Percentiles rank a stretch among this genome's conserved stretches.
Evolutionary conservation across 2,797 vertebrate species (phyloP).

Genomic region (Euphonia xanthogaster): DNA sequence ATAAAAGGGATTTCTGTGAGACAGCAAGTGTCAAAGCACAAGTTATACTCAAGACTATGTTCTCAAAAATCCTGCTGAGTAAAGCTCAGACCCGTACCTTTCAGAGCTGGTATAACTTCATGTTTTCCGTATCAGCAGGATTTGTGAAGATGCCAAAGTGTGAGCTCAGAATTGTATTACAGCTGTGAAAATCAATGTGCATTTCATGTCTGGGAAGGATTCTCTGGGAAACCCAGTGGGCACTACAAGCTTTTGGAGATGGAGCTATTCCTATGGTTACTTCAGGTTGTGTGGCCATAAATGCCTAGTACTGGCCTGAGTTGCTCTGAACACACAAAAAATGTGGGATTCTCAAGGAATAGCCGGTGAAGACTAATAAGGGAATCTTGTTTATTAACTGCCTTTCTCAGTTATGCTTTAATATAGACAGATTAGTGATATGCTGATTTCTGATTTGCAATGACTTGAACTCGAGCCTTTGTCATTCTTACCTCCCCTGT

Average conservation of each 20-base stretch:
- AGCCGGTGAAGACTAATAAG: background rate
- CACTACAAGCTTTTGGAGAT: background rate
- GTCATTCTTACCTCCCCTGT: background rate
- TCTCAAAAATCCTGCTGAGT: background rate
- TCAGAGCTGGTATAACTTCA: background rate
- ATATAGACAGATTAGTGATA: background rate
- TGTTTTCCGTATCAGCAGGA: background rate
- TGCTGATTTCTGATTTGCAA: background rate
- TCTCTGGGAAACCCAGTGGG: background rate
- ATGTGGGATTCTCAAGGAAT: background rate
- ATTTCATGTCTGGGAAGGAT: background rate
- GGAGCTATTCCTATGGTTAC: background rate
- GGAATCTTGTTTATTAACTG: background rate
- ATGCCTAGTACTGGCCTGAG: background rate
- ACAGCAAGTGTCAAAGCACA: background rate
- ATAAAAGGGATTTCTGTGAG: background rate
- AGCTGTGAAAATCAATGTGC: background rate
- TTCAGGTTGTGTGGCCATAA: background rate
- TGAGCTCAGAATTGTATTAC: background rate
- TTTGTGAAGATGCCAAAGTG: background rate
- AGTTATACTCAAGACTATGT: background rate
- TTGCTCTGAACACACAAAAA: background rate
- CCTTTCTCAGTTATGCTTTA: background rate
- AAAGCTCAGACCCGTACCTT: background rate
- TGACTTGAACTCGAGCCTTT: background rate